Conservation (phyloP, 2,888 invertebrate species). For the Himalopsyche japonica region DNA sequence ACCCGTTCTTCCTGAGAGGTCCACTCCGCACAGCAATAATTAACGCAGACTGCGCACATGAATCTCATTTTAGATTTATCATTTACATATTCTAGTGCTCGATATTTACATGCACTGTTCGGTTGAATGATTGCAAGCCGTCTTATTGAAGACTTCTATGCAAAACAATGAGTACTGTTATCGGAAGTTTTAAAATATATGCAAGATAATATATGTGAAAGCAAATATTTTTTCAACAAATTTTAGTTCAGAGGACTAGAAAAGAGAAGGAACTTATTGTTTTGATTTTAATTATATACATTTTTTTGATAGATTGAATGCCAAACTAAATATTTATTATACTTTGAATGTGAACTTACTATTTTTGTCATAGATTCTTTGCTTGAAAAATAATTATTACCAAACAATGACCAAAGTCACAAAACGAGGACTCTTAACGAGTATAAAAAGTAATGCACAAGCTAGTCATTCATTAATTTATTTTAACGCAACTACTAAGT, state of each 20-base stretch:
- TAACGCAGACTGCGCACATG: background rate
- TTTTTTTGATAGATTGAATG: too few relatives aligned
- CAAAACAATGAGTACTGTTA: background rate
- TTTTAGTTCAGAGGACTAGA: too few relatives aligned
- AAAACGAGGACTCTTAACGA: background rate
- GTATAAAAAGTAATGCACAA: background rate
- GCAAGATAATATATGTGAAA: too few relatives aligned
- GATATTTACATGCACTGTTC: background rate
- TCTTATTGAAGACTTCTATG: background rate
- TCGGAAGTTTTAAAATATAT: background rate
- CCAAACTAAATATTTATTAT: too few relatives aligned
- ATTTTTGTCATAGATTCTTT: too few relatives aligned
- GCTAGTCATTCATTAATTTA: background rate
- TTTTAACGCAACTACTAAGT: background rate
- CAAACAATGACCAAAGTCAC: background rate
- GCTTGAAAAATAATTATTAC: too few relatives aligned
- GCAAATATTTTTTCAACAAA: too few relatives aligned
- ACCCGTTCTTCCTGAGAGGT: background rate
- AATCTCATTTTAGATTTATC: background rate
- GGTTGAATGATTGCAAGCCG: background rate
- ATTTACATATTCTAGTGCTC: background rate
- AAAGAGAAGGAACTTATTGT: too few relatives aligned
- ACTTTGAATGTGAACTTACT: too few relatives aligned
- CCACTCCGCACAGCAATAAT: background rate
- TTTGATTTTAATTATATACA: too few relatives aligned